These are phyloP conservation scores for Emydocephalus ijimae DNA, from an alignment of 2,113 vertebrate species.

Conservation along the genomic window DNA sequence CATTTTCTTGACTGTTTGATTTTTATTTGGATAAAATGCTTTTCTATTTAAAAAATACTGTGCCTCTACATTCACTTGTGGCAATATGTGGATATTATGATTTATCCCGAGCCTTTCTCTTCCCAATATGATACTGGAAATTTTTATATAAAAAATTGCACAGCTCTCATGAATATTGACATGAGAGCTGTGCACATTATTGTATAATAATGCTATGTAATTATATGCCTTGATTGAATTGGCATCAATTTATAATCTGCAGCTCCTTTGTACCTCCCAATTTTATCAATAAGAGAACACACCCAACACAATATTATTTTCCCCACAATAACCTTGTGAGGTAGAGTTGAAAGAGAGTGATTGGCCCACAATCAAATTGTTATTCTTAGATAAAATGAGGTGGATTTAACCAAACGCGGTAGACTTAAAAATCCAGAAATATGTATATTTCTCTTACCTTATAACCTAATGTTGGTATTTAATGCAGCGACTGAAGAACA, in stretches of 20 bases:
- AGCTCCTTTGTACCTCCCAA: background rate
- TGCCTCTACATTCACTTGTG: background rate
- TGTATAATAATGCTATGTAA: too few relatives aligned
- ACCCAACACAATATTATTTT: too few relatives aligned
- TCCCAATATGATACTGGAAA: background rate
- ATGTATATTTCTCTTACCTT: background rate
- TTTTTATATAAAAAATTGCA: background rate
- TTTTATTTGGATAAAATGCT: background rate
- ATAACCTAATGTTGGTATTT: background rate
- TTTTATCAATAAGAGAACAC: background rate
- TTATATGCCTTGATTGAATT: background rate
- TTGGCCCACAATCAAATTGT: background rate
- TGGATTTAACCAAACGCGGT: background rate
- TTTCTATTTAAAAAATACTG: background rate
- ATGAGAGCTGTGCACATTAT: too few relatives aligned
- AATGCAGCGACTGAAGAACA: background rate
- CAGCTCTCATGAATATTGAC: background rate
- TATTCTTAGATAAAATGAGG: background rate
- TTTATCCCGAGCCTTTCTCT: background rate
- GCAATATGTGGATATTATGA: background rate
- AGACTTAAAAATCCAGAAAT: background rate
- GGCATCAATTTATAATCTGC: background rate
- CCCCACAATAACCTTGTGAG: too few relatives aligned
- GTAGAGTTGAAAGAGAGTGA: too few relatives aligned
- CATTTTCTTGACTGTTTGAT: background rate